These are phyloP conservation scores for Galaxias olidus DNA, from an alignment of 2,797 vertebrate genomes.

Conservation along the genomic window DNA sequence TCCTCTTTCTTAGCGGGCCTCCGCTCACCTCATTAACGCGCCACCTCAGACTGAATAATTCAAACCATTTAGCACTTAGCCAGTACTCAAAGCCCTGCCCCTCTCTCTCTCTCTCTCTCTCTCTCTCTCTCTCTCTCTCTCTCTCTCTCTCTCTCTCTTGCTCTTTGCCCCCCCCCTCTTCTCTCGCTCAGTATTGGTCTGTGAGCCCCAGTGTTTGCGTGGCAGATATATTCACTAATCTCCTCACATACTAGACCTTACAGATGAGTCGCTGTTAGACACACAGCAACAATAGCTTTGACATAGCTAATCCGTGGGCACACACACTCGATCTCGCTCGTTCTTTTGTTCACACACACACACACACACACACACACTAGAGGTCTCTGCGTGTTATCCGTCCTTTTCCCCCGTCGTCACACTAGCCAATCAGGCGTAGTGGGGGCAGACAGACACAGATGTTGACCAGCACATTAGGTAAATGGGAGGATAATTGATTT, in stretches of 20 bases:
- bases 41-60: constrained; percentile 90
- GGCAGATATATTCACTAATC: no score
- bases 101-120: constrained; percentile 14
- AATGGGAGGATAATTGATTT: constrained; percentile 64
- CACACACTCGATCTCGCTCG: not conserved
- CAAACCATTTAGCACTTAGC: constrained; percentile 88
- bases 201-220: no score
- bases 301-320: no score
- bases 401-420: not conserved
- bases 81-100: constrained; percentile 79
- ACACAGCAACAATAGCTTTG: no score
- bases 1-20: constrained; percentile 57
- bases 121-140: constrained; percentile 11
- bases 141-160: not conserved
- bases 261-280: not conserved
- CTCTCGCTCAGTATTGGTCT: constrained; percentile 7
- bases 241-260: not conserved
- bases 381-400: constrained; percentile 17
- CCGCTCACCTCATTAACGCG: constrained; percentile 84
- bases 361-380: no score
- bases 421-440: constrained; percentile 23
- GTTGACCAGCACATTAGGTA: constrained; percentile 65
- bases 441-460: constrained; percentile 43
- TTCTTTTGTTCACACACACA: not conserved
- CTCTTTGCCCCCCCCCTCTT: constrained; percentile 19